Evolutionary conservation across 2,113 vertebrate genomes (phyloP).

Genomic region (Climacteris rufus): DNA sequence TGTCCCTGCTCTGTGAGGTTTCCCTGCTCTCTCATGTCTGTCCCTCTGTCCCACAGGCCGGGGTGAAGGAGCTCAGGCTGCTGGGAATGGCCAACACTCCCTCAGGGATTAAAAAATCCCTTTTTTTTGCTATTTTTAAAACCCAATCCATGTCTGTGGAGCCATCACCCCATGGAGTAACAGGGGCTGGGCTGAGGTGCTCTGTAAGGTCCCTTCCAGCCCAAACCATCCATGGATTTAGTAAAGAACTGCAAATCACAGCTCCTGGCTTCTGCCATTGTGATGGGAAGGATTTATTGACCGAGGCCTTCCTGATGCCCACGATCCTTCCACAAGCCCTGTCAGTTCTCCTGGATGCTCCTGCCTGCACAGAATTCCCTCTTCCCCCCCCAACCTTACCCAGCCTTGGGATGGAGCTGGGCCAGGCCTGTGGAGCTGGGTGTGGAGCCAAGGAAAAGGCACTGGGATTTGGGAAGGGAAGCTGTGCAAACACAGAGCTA

Average conservation of each 20-base stretch:
- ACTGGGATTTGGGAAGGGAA: background rate
- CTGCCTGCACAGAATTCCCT: background rate
- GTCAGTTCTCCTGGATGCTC: background rate
- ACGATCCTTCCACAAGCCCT: accelerated
- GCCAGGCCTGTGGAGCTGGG: background rate
- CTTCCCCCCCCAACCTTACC: background rate
- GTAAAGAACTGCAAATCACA: background rate
- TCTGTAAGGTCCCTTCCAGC: background rate
- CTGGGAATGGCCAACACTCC: background rate
- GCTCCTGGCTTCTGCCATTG: background rate
- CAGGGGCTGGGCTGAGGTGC: background rate
- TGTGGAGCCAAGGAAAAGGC: background rate
- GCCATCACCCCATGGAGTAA: background rate
- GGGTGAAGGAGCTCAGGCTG: background rate
- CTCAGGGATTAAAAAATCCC: background rate
- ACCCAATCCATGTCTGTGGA: accelerated
- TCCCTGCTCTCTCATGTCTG: background rate
- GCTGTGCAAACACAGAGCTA: background rate
- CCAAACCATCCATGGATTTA: background rate
- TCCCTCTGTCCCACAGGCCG: accelerated
- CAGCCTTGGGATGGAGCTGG: background rate
- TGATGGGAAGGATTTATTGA: background rate
- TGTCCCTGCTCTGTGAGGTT: background rate
- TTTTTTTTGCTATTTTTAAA: background rate
- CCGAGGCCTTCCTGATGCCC: background rate